Base-by-base conservation (phyloP, 2,888 invertebrate genomes). In the Agrotis clavis region DNA sequence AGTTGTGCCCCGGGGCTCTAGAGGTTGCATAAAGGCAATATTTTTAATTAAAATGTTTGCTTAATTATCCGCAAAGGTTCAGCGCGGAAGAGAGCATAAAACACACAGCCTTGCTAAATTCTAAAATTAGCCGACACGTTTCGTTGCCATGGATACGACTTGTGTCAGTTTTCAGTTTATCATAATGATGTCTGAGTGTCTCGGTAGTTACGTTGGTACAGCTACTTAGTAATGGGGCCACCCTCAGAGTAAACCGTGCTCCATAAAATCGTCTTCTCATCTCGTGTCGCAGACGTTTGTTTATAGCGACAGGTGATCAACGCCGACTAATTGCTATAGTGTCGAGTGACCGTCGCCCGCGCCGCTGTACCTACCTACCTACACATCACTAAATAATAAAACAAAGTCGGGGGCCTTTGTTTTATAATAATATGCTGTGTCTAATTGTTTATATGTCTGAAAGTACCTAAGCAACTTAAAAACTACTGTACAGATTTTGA, bases 161-260 rank as follows among this genome's bases (percentile, higher is more conserved):
- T 13, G 60, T 63, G 7, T 21, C 21, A 25, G 51, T 11, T 77
- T 14, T n/a, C 53, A 59, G 21, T 19, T 41, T 71, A 63, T 54
- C 21, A 47, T 72, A 41, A 72, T 45, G 54, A 25, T 30, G 48
- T 67, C 47, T 74, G 61, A 56, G 30, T 56, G n/a, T 9, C 41
- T 41, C 41, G n/a, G 57, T 35, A 35, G 18, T 7, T 67, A 62
- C 7, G 14, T 72, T 50, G 7, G n/a, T 48, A 50, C 13, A 19
- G 50, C 25, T 66, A 60, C 47, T 63, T 69, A 79, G 59, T 67
- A 67, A 68, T 70, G 47, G 72, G 92, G 73, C 92, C 93, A 92
- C 92, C 92, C 92, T 76, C 71, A 87, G 79, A 56, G 90, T 53
- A 71, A 84, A 82, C 81, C 80, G 83, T 83, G 83, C 84, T 81